A percentile compares a stretch with the other conserved stretches of the same genome.
phyloP scores from a whole-genome alignment of 1,140 invertebrate genomes.

The Pygmarrhopalites habei region DNA sequence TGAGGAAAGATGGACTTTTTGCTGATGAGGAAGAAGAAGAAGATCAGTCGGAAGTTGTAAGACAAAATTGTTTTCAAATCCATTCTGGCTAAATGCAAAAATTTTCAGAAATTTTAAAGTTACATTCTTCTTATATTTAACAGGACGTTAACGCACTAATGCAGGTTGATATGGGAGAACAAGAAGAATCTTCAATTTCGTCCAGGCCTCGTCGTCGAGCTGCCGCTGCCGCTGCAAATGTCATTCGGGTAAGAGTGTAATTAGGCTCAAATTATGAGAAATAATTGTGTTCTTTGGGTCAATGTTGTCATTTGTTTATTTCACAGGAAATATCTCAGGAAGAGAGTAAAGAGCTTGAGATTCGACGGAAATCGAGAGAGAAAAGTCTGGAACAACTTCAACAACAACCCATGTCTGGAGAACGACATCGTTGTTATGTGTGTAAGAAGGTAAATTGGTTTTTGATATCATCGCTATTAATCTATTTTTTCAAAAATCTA shows the following conservation, averaged over 20 bases:
- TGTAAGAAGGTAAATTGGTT: slow-evolving; percentile 28
- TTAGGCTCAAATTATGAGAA: neutral
- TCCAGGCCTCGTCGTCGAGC: slow-evolving; percentile 39
- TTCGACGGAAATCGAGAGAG: slow-evolving; percentile 1
- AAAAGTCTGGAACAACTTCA: neutral
- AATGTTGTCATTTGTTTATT: neutral
- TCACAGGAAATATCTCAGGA: neutral
- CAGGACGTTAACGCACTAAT: slow-evolving; percentile 24
- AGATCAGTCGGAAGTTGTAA: slow-evolving; percentile 10
- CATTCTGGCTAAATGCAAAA: neutral
- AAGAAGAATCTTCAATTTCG: slow-evolving; percentile 6
- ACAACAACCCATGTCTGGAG: slow-evolving; percentile 14
- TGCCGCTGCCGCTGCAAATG: slow-evolving; percentile 40
- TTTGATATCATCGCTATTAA: neutral
- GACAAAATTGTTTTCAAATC: neutral
- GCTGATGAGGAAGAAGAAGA: slow-evolving; percentile 30
- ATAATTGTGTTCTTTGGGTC: neutral
- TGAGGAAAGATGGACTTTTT: slow-evolving; percentile 12
- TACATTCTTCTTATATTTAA: neutral
- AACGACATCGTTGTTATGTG: slow-evolving; percentile 27
- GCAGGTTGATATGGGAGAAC: slow-evolving; percentile 29
- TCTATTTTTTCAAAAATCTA: neutral
- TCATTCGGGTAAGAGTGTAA: slow-evolving; percentile 40
- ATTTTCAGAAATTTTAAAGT: neutral
- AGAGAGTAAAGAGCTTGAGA: slow-evolving; percentile 11